Base-by-base conservation (phyloP, 2,888 invertebrate species). In the Apodemia duryi region DNA sequence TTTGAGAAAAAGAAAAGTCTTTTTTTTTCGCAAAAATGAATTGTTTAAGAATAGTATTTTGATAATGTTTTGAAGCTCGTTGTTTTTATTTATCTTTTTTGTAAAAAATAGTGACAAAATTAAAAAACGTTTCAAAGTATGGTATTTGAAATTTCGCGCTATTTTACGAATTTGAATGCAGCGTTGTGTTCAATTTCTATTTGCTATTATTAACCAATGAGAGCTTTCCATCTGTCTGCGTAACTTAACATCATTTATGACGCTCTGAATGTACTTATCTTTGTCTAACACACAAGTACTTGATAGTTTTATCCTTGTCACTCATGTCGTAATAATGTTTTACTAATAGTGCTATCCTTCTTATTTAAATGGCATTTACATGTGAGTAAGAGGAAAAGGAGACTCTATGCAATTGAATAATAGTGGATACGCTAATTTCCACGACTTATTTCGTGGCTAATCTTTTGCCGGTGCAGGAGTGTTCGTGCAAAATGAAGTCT, bases 141-240 rank as follows among this genome's bases (percentile, higher is more conserved):
- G 35, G 46, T 41, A 41, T 67, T 69, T 68, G 62, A 63, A 65
- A 49, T 79, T 73, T 74, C 70, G 71, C 75, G 74, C 74, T 62
- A 61, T 51, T 67, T 63, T 28, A 11, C 41, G 28, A 61, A 72
- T 74, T 74, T 77, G 72, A 69, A 70, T 71, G 78, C 71, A 69
- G 75, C 71, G 83, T 88, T 91, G 91, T 92, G 91, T 90, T 86
- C 82, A 70, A 76, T 80, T 81, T 73, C 75, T 78, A 92, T 93
- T 93, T 83, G 93, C 77, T 76, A 76, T 74, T 70, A 67, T 72
- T 72, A 72, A 77, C 95, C 95, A 95, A 95, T 95, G 73, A 81
- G 66, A 85, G 77, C 77, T 76, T 93, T 95, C 95, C 95, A 95
- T 94, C 95, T 95, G 95, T 93, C 94, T 93, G 84, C 77, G 87